Percentiles rank a stretch among this genome's conserved stretches.
Evolutionary conservation across 2,888 invertebrate genomes (phyloP).

Genomic region (Dorcus hopei): DNA sequence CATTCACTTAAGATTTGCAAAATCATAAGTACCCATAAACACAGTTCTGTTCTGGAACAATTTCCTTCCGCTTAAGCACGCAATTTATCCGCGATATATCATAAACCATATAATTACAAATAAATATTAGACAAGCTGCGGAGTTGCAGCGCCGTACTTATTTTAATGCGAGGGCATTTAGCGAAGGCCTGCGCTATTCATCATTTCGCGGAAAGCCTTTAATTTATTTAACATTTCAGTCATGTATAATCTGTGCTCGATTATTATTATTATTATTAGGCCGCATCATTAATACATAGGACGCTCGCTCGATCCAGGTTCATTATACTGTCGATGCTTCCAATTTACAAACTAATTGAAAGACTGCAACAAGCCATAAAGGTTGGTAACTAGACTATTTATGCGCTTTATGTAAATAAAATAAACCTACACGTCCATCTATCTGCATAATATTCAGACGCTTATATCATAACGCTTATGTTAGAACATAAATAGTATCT

Average conservation of each 20-base stretch:
- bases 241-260: not conserved
- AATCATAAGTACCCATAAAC: too few species aligned
- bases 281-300: not conserved
- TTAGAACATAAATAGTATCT: slow-evolving; percentile 21
- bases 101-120: not conserved
- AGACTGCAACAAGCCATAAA: slow-evolving; percentile 16
- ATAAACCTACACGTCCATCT: slow-evolving; percentile 23
- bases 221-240: not conserved
- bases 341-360: slow-evolving; percentile 2
- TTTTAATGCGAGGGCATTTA: not conserved
- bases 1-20: too few species aligned
- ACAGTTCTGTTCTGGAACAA: too few species aligned
- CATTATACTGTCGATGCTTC: not conserved
- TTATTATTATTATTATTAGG: not conserved
- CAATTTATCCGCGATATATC: slow-evolving; percentile 1
- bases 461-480: slow-evolving; percentile 25
- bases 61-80: not conserved
- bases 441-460: slow-evolving; percentile 25
- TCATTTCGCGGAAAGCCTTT: not conserved
- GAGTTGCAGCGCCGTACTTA: not conserved
- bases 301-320: not conserved
- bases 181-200: not conserved
- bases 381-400: slow-evolving; percentile 11
- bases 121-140: not conserved
- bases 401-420: slow-evolving; percentile 24